A percentile compares a stretch with the other conserved stretches of the same genome.
These are phyloP conservation scores for Crambe crambe DNA, from an alignment of 37 sponge, comb jelly and placozoan genomes.

Conservation along the genomic window DNA sequence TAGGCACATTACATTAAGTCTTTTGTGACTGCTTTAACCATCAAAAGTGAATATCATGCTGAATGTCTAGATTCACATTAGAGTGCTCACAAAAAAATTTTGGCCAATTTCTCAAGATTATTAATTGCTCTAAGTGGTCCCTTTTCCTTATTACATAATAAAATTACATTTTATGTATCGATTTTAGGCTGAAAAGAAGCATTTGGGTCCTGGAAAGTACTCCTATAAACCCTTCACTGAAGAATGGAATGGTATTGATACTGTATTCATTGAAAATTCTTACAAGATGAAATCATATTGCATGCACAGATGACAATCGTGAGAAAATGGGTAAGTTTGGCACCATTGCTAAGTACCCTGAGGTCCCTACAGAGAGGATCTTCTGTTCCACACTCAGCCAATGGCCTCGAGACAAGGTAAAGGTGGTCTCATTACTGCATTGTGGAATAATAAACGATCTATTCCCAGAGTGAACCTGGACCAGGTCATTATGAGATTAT, in stretches of 20 bases:
- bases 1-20: too few species aligned
- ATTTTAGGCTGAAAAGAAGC: slow-evolving; percentile 40
- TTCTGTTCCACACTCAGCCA: slow-evolving; percentile 92
- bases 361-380: slow-evolving; percentile 87
- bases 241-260: slow-evolving; percentile 60
- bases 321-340: too few species aligned
- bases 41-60: neutral
- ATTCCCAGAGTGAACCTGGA: slow-evolving; percentile 55
- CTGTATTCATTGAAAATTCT: neutral
- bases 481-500: slow-evolving; percentile 59
- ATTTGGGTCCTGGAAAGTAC: slow-evolving; percentile 92
- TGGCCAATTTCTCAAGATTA: too few species aligned
- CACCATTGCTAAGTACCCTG: slow-evolving; percentile 67
- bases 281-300: neutral
- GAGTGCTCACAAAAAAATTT: too few species aligned
- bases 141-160: neutral
- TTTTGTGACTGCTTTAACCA: neutral
- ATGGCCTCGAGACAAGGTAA: slow-evolving; percentile 82
- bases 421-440: neutral
- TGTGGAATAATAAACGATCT: neutral
- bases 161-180: too few species aligned
- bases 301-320: neutral
- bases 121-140: neutral
- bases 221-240: slow-evolving; percentile 67
- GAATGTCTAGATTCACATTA: too few species aligned